Evolutionary conservation across 2,888 invertebrate species (phyloP), one percentile per base, ranked within the genome.

Genomic region (Panopea generosa): DNA sequence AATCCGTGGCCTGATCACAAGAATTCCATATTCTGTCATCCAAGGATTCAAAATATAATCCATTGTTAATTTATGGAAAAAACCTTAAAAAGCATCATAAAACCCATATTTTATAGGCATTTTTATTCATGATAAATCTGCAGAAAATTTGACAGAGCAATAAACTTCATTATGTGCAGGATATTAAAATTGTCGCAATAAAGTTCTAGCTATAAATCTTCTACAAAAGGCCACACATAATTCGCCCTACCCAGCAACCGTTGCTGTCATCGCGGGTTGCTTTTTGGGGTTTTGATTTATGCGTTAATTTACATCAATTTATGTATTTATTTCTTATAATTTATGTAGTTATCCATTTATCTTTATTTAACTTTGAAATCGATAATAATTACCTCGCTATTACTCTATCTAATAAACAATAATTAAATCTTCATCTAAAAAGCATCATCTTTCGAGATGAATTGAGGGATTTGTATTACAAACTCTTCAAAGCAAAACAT

Each of bases 21-120:
- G 20, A 22, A 40, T 67, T 47, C 22, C 20, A 24, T 24, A 49
- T 18, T 14, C 49, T 49, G 49, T 62, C 43, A 61, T 9, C 45
- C 62, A 22, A n/a, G n/a, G n/a, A n/a, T n/a, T n/a, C n/a, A n/a
- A n/a, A 7, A 20, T 26, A 56, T 70, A 70, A 70, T 70, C 73
- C 66, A 56, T 70, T 67, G 71, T 67, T 62, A 76, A 76, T 71
- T 76, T 71, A 76, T 76, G 66, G 62, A 52, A 56, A 67, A 57
- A 62, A 67, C 61, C 60, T 61, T 52, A 60, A 49, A 70, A 27
- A 24, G 16, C 26, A 38, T 49, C 66, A 49, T 70, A 70, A 76
- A 76, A 55, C 26, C 61, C 66, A 76, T 71, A 67, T 62, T 76
- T 71, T 71, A 71, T 71, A 57, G 59, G 62, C 71, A 66, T 22